Evolutionary conservation across 1,140 invertebrate genomes (phyloP).

Genomic region (Drosophila punjabiensis): DNA sequence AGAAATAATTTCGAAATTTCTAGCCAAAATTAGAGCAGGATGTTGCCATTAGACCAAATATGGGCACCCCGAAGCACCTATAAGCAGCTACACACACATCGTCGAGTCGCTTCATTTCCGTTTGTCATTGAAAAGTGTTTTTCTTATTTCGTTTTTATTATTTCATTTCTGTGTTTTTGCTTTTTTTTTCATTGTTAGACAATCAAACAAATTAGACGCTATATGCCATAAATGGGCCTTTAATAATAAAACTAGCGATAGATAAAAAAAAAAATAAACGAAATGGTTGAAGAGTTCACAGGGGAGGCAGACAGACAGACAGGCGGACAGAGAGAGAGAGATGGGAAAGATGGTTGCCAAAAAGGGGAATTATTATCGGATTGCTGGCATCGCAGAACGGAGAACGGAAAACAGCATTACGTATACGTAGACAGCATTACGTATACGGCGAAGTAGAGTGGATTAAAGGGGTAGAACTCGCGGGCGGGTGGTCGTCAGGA

Average conservation of each 20-base stretch:
- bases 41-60: constrained; percentile 6
- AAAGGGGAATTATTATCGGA: constrained; percentile 73
- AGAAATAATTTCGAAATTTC: background rate
- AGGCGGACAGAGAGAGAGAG: constrained; percentile 5
- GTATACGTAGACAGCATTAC: constrained; percentile 1
- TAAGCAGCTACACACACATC: constrained; percentile 12
- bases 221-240: constrained; percentile 76
- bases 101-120: constrained; percentile 70
- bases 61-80: background rate
- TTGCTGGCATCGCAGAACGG: constrained; percentile 44
- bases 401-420: constrained; percentile 34
- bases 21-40: constrained; percentile 8
- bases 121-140: constrained; percentile 70
- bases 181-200: constrained; percentile 74
- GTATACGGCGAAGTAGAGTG: constrained; percentile 24
- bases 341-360: constrained; percentile 59
- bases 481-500: constrained; percentile 23
- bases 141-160: constrained; percentile 61
- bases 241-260: constrained; percentile 73
- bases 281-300: constrained; percentile 46
- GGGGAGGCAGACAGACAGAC: background rate
- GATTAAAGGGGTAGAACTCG: constrained; percentile 32
- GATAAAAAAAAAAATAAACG: constrained; percentile 42
- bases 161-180: constrained; percentile 42
- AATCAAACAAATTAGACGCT: constrained; percentile 83